Evolutionary conservation across 2,888 invertebrate species (phyloP), one percentile per base, ranked within the genome.

Genomic region (Lasioglossum morio): DNA sequence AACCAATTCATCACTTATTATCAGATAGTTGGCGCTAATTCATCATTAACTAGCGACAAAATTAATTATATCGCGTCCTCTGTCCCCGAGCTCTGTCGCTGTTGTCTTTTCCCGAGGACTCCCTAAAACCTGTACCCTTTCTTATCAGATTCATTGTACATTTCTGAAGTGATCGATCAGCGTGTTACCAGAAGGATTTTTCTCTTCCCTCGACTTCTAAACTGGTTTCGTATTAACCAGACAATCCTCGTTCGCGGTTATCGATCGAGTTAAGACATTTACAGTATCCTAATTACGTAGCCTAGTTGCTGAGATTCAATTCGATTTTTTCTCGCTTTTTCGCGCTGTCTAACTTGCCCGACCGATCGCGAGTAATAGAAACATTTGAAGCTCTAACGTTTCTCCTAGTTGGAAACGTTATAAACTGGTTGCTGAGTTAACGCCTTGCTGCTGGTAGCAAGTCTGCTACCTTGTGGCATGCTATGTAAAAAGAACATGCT

Each of bases 41-140:
- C 85, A 84, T 85, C 84, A 84, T 79, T 85, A 84, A 84, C 60
- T 19, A 73, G 63, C 37, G 76, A 84, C 84, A 79, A 76, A 84
- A 79, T 85, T 79, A 85, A 84, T 84, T 85, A 79, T 79, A 60
- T 69, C 46, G n/a, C 23, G 23, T 53, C 14, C 8, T 40, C 19
- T 77, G 74, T 66, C 46, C 57, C 37, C 43, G 37, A 34, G n/a
- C 30, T 34, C 30, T 48, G 23, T 16, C 14, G 72, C 19, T 73
- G 76, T 76, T 40, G 46, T 70, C 70, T 77, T 53, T 72, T 23
- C 57, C 53, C 34, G 60, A 16, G 37, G 75, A 37, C 70, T 46
- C 66, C 19, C 46, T 72, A 72, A 73, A 85, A 79, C 76, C n/a
- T 40, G 43, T 73, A 19, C 30, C 63, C 75, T 4, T 43, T 60